A percentile compares a stretch with the other conserved stretches of the same genome.
Conservation (phyloP, 2,113 vertebrate genomes). For the Galbula dea region DNA sequence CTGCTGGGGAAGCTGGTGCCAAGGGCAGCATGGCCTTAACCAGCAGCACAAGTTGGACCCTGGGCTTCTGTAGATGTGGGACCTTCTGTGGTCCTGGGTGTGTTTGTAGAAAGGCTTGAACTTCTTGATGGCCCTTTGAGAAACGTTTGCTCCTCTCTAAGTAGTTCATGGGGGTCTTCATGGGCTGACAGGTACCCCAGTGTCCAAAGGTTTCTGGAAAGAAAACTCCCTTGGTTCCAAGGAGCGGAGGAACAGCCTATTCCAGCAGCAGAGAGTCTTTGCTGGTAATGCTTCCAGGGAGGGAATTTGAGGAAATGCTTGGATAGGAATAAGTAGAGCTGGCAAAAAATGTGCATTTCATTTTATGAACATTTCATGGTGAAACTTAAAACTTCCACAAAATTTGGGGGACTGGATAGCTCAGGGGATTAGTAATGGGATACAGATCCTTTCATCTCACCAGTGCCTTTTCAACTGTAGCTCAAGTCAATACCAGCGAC, state of each 20-base stretch:
- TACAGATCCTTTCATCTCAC: slow-evolving; percentile 67
- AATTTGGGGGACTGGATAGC: slow-evolving; percentile 64
- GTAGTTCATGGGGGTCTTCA: background rate
- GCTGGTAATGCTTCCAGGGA: background rate
- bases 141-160: background rate
- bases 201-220: background rate
- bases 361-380: slow-evolving; percentile 70
- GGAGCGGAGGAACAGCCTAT: background rate
- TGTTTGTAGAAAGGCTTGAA: background rate
- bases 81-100: background rate
- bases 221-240: accelerated
- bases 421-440: slow-evolving; percentile 71
- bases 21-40: background rate
- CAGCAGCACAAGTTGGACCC: background rate
- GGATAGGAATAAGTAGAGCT: slow-evolving; percentile 33
- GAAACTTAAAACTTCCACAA: slow-evolving; percentile 71
- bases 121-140: background rate
- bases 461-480: slow-evolving; percentile 64
- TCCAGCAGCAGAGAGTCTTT: background rate
- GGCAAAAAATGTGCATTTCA: slow-evolving; percentile 70
- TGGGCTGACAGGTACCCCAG: background rate
- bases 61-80: background rate
- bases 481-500: slow-evolving; percentile 47
- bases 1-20: background rate
- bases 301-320: slow-evolving; percentile 12